Evolutionary conservation across 2,113 vertebrate species (phyloP).

Genomic region (Notechis scutatus): DNA sequence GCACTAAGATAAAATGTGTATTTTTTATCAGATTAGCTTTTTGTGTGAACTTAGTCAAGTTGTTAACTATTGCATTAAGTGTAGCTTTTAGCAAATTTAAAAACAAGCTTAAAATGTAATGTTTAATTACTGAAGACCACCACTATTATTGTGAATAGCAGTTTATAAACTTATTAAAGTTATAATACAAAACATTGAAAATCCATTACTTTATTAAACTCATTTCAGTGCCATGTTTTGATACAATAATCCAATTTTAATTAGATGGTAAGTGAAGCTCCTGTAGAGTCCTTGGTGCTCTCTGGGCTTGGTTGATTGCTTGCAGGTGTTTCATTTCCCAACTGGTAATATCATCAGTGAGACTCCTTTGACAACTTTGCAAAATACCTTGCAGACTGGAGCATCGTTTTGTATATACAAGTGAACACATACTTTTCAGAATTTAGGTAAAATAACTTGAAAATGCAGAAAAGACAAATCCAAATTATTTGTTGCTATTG

Average conservation of each 20-base stretch:
- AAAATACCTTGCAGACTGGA: neutral
- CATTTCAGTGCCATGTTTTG: constrained; percentile 12
- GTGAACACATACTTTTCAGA: neutral
- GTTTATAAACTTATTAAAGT: neutral
- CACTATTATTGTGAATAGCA: neutral
- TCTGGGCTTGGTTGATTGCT: neutral
- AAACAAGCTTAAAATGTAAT: neutral
- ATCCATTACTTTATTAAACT: neutral
- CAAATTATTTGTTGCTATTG: constrained; percentile 21
- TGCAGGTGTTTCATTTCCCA: neutral
- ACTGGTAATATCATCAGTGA: constrained; percentile 12
- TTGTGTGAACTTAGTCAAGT: neutral
- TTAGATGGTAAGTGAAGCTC: constrained; percentile 31
- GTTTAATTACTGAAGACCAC: neutral
- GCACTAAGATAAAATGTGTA: neutral
- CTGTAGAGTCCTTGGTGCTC: neutral
- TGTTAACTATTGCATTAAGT: neutral
- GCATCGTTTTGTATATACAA: neutral
- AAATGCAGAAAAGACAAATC: neutral
- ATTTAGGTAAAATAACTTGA: constrained; percentile 17
- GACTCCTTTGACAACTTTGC: neutral
- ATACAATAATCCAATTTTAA: constrained; percentile 35
- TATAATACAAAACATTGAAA: constrained; percentile 20
- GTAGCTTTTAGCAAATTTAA: neutral
- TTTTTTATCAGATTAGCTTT: neutral